Conservation (phyloP, 2,888 invertebrate species). For the Malthinus flaveolus region DNA sequence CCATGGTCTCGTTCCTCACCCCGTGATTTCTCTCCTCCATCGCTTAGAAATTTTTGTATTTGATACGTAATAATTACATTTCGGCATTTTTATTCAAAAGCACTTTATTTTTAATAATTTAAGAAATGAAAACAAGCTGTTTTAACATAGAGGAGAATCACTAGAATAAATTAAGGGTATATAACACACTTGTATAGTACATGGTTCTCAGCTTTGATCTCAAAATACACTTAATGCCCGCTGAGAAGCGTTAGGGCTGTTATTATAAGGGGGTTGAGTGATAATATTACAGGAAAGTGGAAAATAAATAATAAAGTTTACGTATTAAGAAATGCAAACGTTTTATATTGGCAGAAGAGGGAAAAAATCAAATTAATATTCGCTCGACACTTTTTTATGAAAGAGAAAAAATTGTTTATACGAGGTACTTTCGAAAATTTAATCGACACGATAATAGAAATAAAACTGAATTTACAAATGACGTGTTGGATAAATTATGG, state of each 20-base stretch:
- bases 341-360: neutral
- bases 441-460: conserved; percentile 2
- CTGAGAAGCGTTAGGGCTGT: conserved; percentile 47
- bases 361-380: conserved; percentile 4
- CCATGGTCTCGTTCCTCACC: no score
- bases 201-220: conserved; percentile 47
- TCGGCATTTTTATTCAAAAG: no score
- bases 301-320: conserved; percentile 45
- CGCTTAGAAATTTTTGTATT: no score
- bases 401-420: no score
- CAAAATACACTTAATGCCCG: conserved; percentile 55
- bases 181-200: conserved; percentile 27
- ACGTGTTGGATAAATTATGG: conserved; percentile 33
- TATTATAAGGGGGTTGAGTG: conserved; percentile 45
- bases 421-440: neutral
- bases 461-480: conserved; percentile 26
- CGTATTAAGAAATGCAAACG: conserved; percentile 21
- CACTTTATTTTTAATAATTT: no score
- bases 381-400: neutral
- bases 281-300: conserved; percentile 44
- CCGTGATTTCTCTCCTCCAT: no score
- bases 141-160: conserved; percentile 13
- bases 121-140: neutral
- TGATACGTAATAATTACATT: no score
- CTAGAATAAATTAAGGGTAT: conserved; percentile 23